A percentile compares a stretch with the other conserved stretches of the same genome.
Evolutionary conservation across 1,140 invertebrate species (phyloP).

Genomic region (Halotydeus destructor): DNA sequence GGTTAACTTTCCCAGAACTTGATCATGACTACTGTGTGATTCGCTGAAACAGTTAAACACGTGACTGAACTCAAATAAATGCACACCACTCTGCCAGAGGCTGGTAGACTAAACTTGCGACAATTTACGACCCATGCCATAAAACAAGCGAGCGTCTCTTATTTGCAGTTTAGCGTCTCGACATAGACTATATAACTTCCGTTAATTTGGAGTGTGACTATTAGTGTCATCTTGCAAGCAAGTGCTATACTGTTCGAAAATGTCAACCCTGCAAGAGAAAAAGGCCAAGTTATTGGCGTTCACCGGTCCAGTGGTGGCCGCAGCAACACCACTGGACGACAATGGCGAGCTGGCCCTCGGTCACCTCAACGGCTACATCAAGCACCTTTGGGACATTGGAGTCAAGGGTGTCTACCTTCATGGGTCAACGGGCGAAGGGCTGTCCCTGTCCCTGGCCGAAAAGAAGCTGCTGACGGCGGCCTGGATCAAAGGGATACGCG

Average conservation of each 20-base stretch:
- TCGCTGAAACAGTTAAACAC: too few relatives aligned
- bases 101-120: too few relatives aligned
- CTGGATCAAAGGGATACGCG: constrained; percentile 34
- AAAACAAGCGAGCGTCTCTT: too few relatives aligned
- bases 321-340: constrained; percentile 4
- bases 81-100: too few relatives aligned
- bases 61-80: too few relatives aligned
- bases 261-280: constrained; percentile 4
- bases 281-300: constrained; percentile 3
- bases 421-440: constrained; percentile 53
- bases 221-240: too few relatives aligned
- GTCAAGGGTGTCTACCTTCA: constrained; percentile 6
- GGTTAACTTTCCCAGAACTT: too few relatives aligned
- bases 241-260: constrained; percentile 22
- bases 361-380: neutral
- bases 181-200: too few relatives aligned
- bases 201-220: too few relatives aligned
- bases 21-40: too few relatives aligned
- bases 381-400: neutral
- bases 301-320: constrained; percentile 1
- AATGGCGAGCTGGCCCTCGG: constrained; percentile 3
- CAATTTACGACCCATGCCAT: too few relatives aligned
- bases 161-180: too few relatives aligned
- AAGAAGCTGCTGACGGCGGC: constrained; percentile 41
- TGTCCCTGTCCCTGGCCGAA: constrained; percentile 41